These are phyloP conservation scores for Drosophila lacertosa DNA, from an alignment of 1,140 invertebrate species.

Conservation along the genomic window DNA sequence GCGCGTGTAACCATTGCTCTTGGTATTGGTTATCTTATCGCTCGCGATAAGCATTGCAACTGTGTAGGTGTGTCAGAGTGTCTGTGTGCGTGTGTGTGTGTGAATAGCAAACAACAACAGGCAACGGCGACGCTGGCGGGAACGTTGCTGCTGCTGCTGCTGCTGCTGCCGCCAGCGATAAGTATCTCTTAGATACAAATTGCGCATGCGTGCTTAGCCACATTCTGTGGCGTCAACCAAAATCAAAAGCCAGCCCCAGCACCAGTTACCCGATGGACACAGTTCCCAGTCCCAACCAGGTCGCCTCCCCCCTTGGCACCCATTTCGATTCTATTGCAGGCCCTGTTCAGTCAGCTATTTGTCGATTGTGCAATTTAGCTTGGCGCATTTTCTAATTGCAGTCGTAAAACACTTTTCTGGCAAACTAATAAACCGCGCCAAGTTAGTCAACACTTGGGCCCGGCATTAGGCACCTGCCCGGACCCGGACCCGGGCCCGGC, in stretches of 20 bases:
- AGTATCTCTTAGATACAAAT: constrained; percentile 79
- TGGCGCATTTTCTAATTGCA: constrained; percentile 78
- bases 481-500: neutral
- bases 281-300: neutral
- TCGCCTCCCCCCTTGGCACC: constrained; percentile 1
- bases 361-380: constrained; percentile 78
- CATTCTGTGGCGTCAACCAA: constrained; percentile 16
- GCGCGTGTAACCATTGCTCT: constrained; percentile 1
- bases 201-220: constrained; percentile 75
- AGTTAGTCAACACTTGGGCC: constrained; percentile 60
- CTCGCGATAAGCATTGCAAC: constrained; percentile 56
- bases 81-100: constrained; percentile 23
- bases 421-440: constrained; percentile 71
- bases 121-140: constrained; percentile 21
- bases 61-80: constrained; percentile 11
- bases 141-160: constrained; percentile 12
- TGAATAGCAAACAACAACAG: constrained; percentile 51
- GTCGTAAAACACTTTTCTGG: constrained; percentile 78
- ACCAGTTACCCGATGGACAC: neutral
- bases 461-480: constrained; percentile 38
- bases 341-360: constrained; percentile 42
- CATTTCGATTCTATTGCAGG: constrained; percentile 32
- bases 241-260: constrained; percentile 25
- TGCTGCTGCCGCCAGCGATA: constrained; percentile 56
- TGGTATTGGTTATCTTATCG: constrained; percentile 78